Evolutionary conservation across 2,113 vertebrate species (phyloP).

Genomic region (Sinocyclocheilus maitianheensis): DNA sequence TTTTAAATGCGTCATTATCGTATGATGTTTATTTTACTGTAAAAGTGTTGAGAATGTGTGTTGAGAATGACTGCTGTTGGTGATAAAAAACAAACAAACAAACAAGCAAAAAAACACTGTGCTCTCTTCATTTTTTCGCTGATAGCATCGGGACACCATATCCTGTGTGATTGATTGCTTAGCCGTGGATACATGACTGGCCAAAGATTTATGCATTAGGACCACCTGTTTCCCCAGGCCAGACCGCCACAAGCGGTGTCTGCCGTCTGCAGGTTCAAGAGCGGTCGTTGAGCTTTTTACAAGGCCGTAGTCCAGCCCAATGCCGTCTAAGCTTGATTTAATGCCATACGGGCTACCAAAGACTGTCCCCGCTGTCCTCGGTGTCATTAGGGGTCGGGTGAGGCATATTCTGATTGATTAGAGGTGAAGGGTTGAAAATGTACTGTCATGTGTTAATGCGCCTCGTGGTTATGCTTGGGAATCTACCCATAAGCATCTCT

Average conservation of each 20-base stretch:
- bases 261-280: slow-evolving; percentile 42
- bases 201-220: slow-evolving; percentile 44
- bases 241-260: slow-evolving; percentile 13
- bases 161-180: slow-evolving; percentile 41
- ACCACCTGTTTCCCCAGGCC: slow-evolving; percentile 48
- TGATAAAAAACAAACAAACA: neutral
- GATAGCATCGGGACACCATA: slow-evolving; percentile 16
- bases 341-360: neutral
- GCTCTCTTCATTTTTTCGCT: slow-evolving; percentile 19
- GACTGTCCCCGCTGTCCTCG: neutral
- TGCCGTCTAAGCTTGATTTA: neutral
- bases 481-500: neutral
- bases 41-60: neutral
- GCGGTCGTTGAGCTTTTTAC: neutral
- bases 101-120: neutral
- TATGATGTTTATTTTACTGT: neutral
- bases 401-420: slow-evolving; percentile 16
- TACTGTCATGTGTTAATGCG: slow-evolving; percentile 31
- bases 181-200: slow-evolving; percentile 31
- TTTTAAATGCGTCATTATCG: neutral
- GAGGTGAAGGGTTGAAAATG: slow-evolving; percentile 18
- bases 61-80: neutral
- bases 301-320: neutral
- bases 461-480: neutral
- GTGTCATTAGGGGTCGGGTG: neutral